phyloP scores from a whole-genome alignment of 1,140 invertebrate genomes.

The Hetaerina americana region DNA sequence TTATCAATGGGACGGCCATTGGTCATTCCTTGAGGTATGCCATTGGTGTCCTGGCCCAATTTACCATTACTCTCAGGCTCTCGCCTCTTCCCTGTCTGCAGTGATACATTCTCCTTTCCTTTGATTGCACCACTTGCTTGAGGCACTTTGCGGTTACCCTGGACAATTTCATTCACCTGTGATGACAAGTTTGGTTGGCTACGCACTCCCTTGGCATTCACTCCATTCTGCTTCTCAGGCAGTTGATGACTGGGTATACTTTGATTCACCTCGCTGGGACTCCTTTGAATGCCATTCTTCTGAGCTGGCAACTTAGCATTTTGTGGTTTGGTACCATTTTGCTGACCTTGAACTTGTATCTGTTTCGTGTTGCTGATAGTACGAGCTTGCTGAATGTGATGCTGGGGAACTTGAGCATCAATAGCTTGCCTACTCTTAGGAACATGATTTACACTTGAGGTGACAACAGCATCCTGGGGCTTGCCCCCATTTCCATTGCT shows the following conservation, averaged over 20 bases:
- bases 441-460: constrained; percentile 11
- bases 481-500: neutral
- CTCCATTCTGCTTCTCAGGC: neutral
- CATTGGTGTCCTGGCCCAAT: constrained; percentile 28
- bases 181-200: neutral
- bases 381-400: neutral
- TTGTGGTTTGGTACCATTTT: neutral
- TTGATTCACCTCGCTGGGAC: neutral
- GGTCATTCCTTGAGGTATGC: constrained; percentile 30
- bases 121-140: neutral
- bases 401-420: constrained; percentile 16
- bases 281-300: neutral
- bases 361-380: neutral
- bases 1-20: constrained; percentile 32
- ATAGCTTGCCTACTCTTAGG: constrained; percentile 9
- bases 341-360: neutral
- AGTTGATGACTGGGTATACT: neutral
- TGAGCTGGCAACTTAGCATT: neutral
- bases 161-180: neutral
- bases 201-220: neutral
- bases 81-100: constrained; percentile 17
- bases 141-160: neutral
- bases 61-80: constrained; percentile 24
- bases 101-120: constrained; percentile 10
- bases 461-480: neutral